Evolutionary conservation across 1,140 invertebrate genomes (phyloP), one percentile per base, ranked within the genome.

Genomic region (Eupristina koningsbergeri): DNA sequence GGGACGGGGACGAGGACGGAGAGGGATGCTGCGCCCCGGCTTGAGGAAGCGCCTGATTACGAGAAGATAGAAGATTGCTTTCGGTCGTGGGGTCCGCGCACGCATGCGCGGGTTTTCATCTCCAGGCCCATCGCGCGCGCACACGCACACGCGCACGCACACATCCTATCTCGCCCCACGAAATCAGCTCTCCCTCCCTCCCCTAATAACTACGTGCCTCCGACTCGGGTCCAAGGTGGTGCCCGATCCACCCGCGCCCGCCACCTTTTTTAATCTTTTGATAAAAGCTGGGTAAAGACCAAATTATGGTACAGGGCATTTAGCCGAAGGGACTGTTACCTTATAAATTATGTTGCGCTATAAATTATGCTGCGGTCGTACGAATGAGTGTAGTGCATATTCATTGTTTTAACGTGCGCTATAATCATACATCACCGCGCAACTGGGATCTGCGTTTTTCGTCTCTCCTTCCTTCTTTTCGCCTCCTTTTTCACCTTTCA

Each of bases 31-130:
- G 90, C 87, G 88, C 31, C 87, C 89, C 85, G 88, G 89, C 88
- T 91, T 89, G 89, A 91, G 91, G 91, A 91, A 91, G 89, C 90
- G 89, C 88, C 91, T 91, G 91, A 91, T 91, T 91, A 91, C 87
- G 89, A 86, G 85, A 85, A 91, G 89, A 90, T 89, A 89, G 86
- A 88, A 87, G 90, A 90, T 90, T 87, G 87, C 86, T 53, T 53
- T n/a, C 61, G 64, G 64, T 67, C 36, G 73, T 45, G 71, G 53
- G 36, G 22, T 26, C 31, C 31, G 13, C 36, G 67, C 31, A 71
- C 67, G 67, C 67, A 41, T 41, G 67, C 36, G 36, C 39, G 67
- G 36, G 36, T 71, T 71, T 71, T 71, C 67, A 71, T 71, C 67
- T 71, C 64, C 34, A 1, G 0, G 41, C 41, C 41, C 11, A 5